A percentile compares a stretch with the other conserved stretches of the same genome.
Conservation (phyloP, 2,113 vertebrate genomes). For the Cyprinodon brontotheroides region DNA sequence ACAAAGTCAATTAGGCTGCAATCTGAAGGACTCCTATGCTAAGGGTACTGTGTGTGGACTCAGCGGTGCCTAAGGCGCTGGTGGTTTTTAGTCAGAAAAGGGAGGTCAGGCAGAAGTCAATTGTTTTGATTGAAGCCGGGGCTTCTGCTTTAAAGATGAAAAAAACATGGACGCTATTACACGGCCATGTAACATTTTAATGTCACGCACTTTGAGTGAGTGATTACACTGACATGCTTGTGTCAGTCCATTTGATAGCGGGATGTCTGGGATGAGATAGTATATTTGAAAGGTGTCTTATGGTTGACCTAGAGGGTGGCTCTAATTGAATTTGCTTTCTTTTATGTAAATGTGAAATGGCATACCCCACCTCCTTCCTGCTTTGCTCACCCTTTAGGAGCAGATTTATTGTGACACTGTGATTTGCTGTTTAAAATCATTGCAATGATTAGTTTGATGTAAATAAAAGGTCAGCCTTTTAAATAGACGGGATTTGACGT, state of each 20-base stretch:
- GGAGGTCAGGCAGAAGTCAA: conserved; percentile 64
- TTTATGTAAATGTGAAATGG: conserved; percentile 31
- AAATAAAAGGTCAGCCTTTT: conserved; percentile 41
- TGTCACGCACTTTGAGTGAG: conserved; percentile 7
- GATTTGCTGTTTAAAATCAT: conserved; percentile 48
- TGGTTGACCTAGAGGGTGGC: not conserved
- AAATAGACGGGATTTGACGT: conserved; percentile 46
- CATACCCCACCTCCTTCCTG: conserved; percentile 27
- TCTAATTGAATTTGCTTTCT: conserved; percentile 23
- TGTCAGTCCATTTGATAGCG: conserved; percentile 26
- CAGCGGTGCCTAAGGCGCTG: conserved; percentile 31
- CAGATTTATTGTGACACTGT: conserved; percentile 40
- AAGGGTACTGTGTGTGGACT: conserved; percentile 35
- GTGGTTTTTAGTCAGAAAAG: conserved; percentile 33
- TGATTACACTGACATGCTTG: conserved; percentile 3
- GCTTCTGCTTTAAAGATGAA: conserved; percentile 42
- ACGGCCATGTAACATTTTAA: conserved; percentile 6
- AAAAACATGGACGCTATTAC: conserved; percentile 49
- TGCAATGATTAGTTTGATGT: conserved; percentile 39
- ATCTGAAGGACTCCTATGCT: conserved; percentile 41
- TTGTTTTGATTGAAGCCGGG: conserved; percentile 63
- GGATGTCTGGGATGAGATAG: conserved; percentile 15
- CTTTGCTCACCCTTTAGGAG: conserved; percentile 8
- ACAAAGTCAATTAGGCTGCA: conserved; percentile 65
- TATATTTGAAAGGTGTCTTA: conserved; percentile 8